phyloP scores from a whole-genome alignment of 2,113 vertebrate genomes.

The Cavia aperea region DNA sequence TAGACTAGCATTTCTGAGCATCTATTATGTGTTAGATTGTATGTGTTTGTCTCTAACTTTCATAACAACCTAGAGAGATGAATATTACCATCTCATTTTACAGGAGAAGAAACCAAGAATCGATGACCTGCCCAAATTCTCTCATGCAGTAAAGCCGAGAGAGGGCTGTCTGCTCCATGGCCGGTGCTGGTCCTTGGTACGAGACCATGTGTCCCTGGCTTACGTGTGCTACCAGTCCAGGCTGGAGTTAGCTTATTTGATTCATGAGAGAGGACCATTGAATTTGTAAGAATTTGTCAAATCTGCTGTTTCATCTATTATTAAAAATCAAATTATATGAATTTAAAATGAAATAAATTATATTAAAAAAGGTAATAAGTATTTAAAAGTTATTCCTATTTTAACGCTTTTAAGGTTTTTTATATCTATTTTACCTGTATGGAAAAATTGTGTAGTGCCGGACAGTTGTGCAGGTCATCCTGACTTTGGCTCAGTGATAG shows the following conservation, averaged over 20 bases:
- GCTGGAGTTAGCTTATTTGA: background rate
- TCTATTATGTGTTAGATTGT: background rate
- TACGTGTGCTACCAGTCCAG: background rate
- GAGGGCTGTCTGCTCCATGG: accelerated
- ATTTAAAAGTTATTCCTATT: background rate
- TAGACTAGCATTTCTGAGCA: background rate
- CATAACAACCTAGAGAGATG: background rate
- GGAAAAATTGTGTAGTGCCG: too few relatives aligned
- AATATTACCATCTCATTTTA: background rate
- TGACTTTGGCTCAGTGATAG: background rate
- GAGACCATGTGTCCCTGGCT: background rate
- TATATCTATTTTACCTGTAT: background rate
- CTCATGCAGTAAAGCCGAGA: background rate
- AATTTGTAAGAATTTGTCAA: background rate
- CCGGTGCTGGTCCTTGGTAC: background rate
- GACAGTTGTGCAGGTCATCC: background rate
- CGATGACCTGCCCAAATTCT: background rate
- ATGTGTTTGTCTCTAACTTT: background rate
- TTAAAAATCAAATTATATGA: conserved; percentile 5
- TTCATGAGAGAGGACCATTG: background rate
- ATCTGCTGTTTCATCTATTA: background rate
- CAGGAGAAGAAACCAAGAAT: background rate
- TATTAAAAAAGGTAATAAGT: background rate
- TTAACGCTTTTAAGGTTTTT: background rate
- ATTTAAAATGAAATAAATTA: background rate